Conservation (phyloP, 2,797 vertebrate species). For the Malacoctenus gilli region DNA sequence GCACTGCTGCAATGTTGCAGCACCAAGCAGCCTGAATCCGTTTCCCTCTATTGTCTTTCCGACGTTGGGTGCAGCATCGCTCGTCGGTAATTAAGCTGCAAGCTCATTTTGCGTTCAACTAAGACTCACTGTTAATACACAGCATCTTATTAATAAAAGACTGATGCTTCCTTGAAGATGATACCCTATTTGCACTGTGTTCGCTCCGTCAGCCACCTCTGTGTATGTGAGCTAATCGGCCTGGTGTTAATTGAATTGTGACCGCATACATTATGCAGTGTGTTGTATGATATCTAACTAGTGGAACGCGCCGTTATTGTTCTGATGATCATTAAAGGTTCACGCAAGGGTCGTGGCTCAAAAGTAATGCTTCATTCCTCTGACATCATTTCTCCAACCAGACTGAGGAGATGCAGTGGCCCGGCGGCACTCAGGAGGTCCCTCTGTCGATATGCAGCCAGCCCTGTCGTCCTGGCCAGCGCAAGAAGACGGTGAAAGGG, state of each 20-base stretch:
- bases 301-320: constrained; percentile 20
- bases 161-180: constrained; percentile 12
- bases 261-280: constrained; percentile 42
- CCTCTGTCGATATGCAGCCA: constrained; percentile 94
- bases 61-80: constrained; percentile 14
- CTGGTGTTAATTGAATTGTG: constrained; percentile 53
- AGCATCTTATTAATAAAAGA: constrained; percentile 11
- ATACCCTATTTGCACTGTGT: constrained; percentile 17
- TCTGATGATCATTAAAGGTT: background rate
- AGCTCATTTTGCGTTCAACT: constrained; percentile 23
- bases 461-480: constrained; percentile 90
- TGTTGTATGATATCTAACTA: constrained; percentile 21
- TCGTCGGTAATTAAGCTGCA: constrained; percentile 38
- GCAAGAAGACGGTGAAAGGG: constrained; percentile 94
- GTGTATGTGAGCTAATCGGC: constrained; percentile 40
- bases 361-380: background rate
- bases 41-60: constrained; percentile 5
- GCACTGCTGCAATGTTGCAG: constrained; percentile 21
- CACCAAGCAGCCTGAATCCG: background rate
- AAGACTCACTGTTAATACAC: constrained; percentile 17
- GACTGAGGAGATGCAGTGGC: constrained; percentile 91
- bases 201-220: constrained; percentile 11
- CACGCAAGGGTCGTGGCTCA: background rate
- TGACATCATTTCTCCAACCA: constrained; percentile 59
- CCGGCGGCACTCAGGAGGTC: constrained; percentile 81